phyloP scores from a whole-genome alignment of 2,888 invertebrate species.

The Heliconius ethilla region DNA sequence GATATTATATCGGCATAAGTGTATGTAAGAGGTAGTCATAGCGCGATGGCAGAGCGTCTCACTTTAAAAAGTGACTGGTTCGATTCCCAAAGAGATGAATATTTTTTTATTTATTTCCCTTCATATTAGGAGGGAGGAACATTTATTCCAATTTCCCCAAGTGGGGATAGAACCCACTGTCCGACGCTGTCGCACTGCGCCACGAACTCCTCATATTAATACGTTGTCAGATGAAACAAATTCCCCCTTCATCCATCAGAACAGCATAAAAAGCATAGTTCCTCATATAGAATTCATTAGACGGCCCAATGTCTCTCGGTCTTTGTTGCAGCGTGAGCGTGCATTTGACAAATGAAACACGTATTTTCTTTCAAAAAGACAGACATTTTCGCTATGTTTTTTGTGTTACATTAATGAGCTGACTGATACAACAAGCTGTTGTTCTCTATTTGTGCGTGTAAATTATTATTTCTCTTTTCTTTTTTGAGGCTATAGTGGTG shows the following conservation, averaged over 20 bases:
- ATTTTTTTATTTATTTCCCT: too few relatives aligned
- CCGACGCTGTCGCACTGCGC: neutral
- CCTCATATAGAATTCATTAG: slow-evolving; percentile 43
- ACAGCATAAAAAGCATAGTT: slow-evolving; percentile 16
- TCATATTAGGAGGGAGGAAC: too few relatives aligned
- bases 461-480: neutral
- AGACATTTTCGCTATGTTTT: slow-evolving; percentile 31
- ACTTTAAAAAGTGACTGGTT: neutral
- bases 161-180: too few relatives aligned
- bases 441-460: slow-evolving; percentile 13
- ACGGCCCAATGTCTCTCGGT: slow-evolving; percentile 29
- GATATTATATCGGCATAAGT: too few relatives aligned
- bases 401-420: slow-evolving; percentile 28
- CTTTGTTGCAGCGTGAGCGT: slow-evolving; percentile 37
- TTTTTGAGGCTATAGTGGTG: neutral
- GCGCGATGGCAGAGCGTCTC: too few relatives aligned
- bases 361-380: slow-evolving; percentile 35
- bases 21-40: too few relatives aligned
- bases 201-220: neutral
- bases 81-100: too few relatives aligned
- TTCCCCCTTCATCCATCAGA: slow-evolving; percentile 13
- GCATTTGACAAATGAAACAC: slow-evolving; percentile 38
- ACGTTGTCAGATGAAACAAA: neutral
- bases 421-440: slow-evolving; percentile 20
- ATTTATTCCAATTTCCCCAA: too few relatives aligned